Conservation (phyloP, 1,140 invertebrate genomes). For the Doryteuthis pealeii region DNA sequence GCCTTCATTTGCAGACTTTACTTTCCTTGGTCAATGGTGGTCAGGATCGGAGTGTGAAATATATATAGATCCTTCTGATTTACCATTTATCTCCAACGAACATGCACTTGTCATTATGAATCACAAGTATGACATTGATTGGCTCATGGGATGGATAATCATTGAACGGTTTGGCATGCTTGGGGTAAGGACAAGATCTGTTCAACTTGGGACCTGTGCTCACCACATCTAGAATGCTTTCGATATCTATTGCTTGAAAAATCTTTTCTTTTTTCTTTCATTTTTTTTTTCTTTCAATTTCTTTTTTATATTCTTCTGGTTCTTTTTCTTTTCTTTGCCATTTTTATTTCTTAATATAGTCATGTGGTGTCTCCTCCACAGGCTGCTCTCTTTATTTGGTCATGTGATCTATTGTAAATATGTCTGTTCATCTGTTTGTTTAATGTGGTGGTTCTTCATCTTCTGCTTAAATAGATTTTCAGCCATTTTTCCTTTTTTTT, state of each 20-base stretch:
- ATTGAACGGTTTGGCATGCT: constrained; percentile 53
- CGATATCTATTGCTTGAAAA: background rate
- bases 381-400: too few relatives aligned
- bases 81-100: constrained; percentile 81
- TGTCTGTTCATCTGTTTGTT: too few relatives aligned
- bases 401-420: too few relatives aligned
- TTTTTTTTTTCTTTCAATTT: too few relatives aligned
- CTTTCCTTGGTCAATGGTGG: constrained; percentile 94
- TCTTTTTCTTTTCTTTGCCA: too few relatives aligned
- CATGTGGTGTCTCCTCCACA: too few relatives aligned
- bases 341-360: too few relatives aligned
- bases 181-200: constrained; percentile 40
- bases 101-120: constrained; percentile 91
- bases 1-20: constrained; percentile 72
- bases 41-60: constrained; percentile 73
- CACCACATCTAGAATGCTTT: background rate
- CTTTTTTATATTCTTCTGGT: too few relatives aligned
- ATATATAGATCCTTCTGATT: constrained; percentile 78
- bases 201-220: background rate
- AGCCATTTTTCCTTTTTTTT: too few relatives aligned
- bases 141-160: constrained; percentile 63
- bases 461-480: too few relatives aligned
- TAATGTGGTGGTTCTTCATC: too few relatives aligned
- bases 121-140: constrained; percentile 94
- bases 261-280: too few relatives aligned